Percentiles rank a stretch among this genome's conserved stretches.
Conservation (phyloP, 2,797 vertebrate species). For the Graptemys geographica region DNA sequence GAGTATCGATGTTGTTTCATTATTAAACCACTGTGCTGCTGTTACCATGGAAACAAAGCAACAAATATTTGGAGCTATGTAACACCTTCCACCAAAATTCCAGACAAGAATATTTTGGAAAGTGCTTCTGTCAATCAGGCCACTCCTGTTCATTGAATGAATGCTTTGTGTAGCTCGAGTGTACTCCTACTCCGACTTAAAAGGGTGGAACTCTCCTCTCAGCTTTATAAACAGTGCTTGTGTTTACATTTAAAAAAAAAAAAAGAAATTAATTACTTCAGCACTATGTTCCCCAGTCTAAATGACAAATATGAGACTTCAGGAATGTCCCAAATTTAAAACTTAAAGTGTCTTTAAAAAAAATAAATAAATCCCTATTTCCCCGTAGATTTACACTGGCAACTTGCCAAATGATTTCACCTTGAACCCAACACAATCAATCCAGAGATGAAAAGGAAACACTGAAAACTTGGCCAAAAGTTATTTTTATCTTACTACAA, state of each 20-base stretch:
- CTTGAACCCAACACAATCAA: slow-evolving; percentile 1
- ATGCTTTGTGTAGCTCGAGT: slow-evolving; percentile 78
- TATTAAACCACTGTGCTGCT: slow-evolving; percentile 82
- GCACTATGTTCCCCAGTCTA: not conserved
- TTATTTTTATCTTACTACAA: slow-evolving; percentile 62
- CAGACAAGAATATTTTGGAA: slow-evolving; percentile 91
- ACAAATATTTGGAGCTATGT: slow-evolving; percentile 95
- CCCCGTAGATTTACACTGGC: slow-evolving; percentile 23
- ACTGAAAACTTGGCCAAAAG: slow-evolving; percentile 47
- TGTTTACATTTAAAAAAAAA: slow-evolving; percentile 54
- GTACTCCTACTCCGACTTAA: slow-evolving; percentile 39
- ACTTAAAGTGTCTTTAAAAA: not conserved
- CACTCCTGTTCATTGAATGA: slow-evolving; percentile 79
- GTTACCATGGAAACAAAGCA: slow-evolving; percentile 89
- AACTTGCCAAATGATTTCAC: slow-evolving; percentile 21
- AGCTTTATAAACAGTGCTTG: slow-evolving; percentile 52
- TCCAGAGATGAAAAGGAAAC: not conserved
- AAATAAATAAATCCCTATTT: not conserved
- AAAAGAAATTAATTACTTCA: not conserved
- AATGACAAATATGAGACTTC: not conserved
- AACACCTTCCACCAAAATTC: slow-evolving; percentile 92
- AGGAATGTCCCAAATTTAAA: not conserved
- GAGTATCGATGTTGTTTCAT: slow-evolving; percentile 78
- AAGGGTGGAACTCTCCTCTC: slow-evolving; percentile 61
- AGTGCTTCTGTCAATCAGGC: slow-evolving; percentile 81